Evolutionary conservation across 2,888 invertebrate species (phyloP), one percentile per base, ranked within the genome.

Genomic region (Cyclophora albipunctata): DNA sequence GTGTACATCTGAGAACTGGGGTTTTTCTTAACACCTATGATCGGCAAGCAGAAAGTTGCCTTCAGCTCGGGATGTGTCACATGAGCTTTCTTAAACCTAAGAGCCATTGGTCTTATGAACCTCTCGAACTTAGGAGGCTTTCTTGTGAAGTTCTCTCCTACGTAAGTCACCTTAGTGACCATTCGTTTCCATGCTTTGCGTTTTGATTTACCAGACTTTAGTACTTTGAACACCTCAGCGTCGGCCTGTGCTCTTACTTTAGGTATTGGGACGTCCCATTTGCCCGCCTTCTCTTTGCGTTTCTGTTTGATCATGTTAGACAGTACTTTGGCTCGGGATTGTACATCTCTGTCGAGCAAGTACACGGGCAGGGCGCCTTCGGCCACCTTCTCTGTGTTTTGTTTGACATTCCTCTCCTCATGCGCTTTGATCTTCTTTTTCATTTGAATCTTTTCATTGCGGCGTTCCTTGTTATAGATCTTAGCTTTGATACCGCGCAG

Each of bases 281-380:
- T 99, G 0, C 99, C 99, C 50, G 98, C 98, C 73, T 99, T 99
- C 77, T 99, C 99, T 83, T 99, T 99, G 0, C 99, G 92, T 82
- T 99, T 99, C 82, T 99, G 99, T 84, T 99, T 99, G 57, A 99
- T 98, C 96, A 98, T 98, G 78, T 99, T 99, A 0, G 98, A 98
- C 0, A 99, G 89, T 34, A 99, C 95, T 84, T 99, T 99, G 2
- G 98, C 98, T 45, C 96, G 91, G 1, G 95, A 94, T 74, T 98
- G 97, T 4, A 96, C 93, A 88, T 99, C 97, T 85, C 99, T 92
- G 90, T 99, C 99, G 50, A 99, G 90, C n/a, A 99, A 90, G 81
- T 99, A 99, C 0, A 96, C 96, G 0, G 99, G 99, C 47, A 98
- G 78, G 0, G 98, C 99, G 42, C 98, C 98, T 73, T 97, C 96